Base-by-base conservation (phyloP, 2,113 vertebrate species). In the Silurus asotus region DNA sequence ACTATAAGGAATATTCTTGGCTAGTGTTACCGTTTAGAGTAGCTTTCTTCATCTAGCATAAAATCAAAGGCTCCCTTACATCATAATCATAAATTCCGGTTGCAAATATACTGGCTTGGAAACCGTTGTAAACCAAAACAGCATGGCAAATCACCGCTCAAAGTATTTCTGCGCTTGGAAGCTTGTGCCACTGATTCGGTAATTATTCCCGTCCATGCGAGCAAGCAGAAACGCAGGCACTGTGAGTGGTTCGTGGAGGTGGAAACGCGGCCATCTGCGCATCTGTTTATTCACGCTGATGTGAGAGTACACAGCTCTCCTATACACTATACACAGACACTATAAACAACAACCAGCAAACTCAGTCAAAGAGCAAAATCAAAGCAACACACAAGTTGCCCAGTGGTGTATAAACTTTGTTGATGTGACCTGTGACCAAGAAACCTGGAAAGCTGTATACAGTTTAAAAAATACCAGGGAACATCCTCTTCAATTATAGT, bases 251-350 rank as follows among this genome's bases (percentile, higher is more conserved):
- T 25, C n/a, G 13, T 15, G 37, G 58, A 76, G 56, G 64, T 8
- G 62, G 64, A n/a, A 62, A 58, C 81, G 20, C 23, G 48, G 82
- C 75, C 86, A 84, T 87, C 82, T 84, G 86, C 15, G 65, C 17
- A 45, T 85, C 75, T 89, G 90, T 90, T 88, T 84, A 64, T 88
- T 82, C 88, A 87, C 88, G 85, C 86, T 65, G 87, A 87, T 76
- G 19, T 25, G 72, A 83, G 25, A 45, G 56, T 64, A 58, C 49
- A 74, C 80, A 65, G 75, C 84, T 78, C 23, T 78, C 61, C 62
- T 8, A 78, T 80, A 78, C 80, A 77, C 77, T 80, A 49, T 80
- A 72, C 76, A 74, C 65, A 81, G 45, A 15, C 17, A 56, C 58
- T 72, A 20, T 86, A 86, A 80, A 81, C 77, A 81, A 81, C 82